Evolutionary conservation across 2,797 vertebrate species (phyloP).

Genomic region (Anolis apletophallus): DNA sequence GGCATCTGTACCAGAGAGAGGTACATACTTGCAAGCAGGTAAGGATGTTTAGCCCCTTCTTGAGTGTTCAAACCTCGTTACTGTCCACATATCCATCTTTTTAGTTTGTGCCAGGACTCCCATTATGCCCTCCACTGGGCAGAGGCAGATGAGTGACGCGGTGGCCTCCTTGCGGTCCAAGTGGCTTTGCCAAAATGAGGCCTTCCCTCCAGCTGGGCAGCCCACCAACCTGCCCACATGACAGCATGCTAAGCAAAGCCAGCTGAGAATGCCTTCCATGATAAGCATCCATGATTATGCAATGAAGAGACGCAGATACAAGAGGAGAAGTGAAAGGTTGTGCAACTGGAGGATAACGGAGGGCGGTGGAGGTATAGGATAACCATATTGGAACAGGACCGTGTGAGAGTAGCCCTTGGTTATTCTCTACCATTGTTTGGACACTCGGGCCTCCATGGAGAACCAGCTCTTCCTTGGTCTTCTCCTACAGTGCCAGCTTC

Average conservation of each 20-base stretch:
- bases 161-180: neutral
- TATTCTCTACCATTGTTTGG: neutral
- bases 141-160: neutral
- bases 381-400: neutral
- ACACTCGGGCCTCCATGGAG: neutral
- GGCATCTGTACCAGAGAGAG: neutral
- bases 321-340: neutral
- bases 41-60: neutral
- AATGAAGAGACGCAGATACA: neutral
- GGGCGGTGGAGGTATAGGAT: too few relatives aligned
- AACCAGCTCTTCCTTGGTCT: neutral
- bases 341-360: too few relatives aligned
- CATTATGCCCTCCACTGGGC: neutral
- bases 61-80: accelerated
- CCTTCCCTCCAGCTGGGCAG: neutral
- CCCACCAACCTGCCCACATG: too few relatives aligned
- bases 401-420: neutral
- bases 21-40: too few relatives aligned
- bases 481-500: neutral
- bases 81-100: neutral
- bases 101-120: neutral
- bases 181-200: neutral
- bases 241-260: neutral
- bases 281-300: neutral
- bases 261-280: neutral